Evolutionary conservation across 1,140 invertebrate genomes (phyloP), one percentile per base, ranked within the genome.

Genomic region (Cotesia chilonis): DNA sequence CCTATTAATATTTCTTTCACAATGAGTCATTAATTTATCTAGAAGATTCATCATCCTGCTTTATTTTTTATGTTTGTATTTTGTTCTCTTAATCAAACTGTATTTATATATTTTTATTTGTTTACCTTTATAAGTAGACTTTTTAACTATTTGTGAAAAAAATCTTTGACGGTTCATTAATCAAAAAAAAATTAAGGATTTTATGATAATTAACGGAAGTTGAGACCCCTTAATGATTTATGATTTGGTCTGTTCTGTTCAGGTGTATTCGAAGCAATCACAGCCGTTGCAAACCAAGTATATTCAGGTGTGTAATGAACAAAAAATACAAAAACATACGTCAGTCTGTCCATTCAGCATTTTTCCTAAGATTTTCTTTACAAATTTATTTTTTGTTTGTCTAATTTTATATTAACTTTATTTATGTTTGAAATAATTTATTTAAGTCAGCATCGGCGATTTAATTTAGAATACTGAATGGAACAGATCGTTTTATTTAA

Each of bases 251-350:
- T 88, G 85, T 89, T 88, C 87, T 89, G 82, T 89, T 87, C 88
- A 90, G 89, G 89, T 88, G 79, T 87, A 84, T 84, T 86, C 82
- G 82, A 87, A 77, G 83, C 82, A 76, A 85, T 90, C 84, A 83
- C 83, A 80, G 83, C 87, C 82, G 82, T 88, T 85, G 82, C 89
- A 87, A 87, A 88, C 78, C 89, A 89, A 89, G 82, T 89, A 86
- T 90, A 89, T 85, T 86, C 89, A 90, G 90, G 90, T 91, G 89
- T 89, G 89, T 88, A 88, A 83, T 76, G 80, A 74, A 73, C 70
- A 60, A 70, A 75, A 71, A 75, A 71, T 70, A 74, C 78, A 76
- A 37, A 59, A 59, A 20, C 17, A 9, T 59, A 1, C 20, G 68
- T 75, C 69, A 71, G 78, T 85, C 84, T 84, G 81, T 84, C 84